Evolutionary conservation across 2,797 vertebrate species (phyloP), one percentile per base, ranked within the genome.

Genomic region (Coranthus polyacanthus): DNA sequence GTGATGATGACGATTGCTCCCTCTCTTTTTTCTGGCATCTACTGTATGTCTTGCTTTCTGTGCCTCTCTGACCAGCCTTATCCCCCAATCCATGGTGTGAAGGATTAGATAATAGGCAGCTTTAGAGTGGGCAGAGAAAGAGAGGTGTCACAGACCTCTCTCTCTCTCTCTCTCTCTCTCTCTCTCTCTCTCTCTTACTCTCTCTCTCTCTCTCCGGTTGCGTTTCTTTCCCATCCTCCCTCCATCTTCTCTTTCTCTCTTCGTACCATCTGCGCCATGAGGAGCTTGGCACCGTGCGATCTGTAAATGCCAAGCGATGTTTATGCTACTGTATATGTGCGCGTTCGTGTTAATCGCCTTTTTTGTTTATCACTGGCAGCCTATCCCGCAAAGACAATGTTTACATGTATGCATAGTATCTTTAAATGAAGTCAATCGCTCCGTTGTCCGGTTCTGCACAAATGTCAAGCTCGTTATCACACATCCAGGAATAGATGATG

Each of bases 101-200:
- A 89, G 79, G 83, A 88, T 90, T 91, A 90, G 88, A 92, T 93
- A 93, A 92, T 89, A 88, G 89, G 85, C 91, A 92, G 91, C 90
- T 92, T 90, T 91, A 87, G 90, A 91, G 91, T 92, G 88, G 91
- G 91, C 83, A 85, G 88, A 87, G 86, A 89, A 55, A 81, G 76
- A 90, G 90, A 91, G 82, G 90, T 90, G 89, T 84, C 89, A 88
- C 83, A 90, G 90, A 87, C 88, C 90, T 89, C 90, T 85, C 78
- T 90, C 77, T 5, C 2, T 38, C 17, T 15, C 57, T 58, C 49
- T 86, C 69, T 62, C 64, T 58, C 66, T 68, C 59, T 17, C 64
- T 64, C 53, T 49, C 72, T 82, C 65, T 69, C 68, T 75, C 68
- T 81, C 47, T 58, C 57, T 67, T 62, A 65, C 69, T 68, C 26